Percentiles rank a stretch among this genome's conserved stretches.
Evolutionary conservation across 2,888 invertebrate species (phyloP).

Genomic region (Patella ulyssiponensis): DNA sequence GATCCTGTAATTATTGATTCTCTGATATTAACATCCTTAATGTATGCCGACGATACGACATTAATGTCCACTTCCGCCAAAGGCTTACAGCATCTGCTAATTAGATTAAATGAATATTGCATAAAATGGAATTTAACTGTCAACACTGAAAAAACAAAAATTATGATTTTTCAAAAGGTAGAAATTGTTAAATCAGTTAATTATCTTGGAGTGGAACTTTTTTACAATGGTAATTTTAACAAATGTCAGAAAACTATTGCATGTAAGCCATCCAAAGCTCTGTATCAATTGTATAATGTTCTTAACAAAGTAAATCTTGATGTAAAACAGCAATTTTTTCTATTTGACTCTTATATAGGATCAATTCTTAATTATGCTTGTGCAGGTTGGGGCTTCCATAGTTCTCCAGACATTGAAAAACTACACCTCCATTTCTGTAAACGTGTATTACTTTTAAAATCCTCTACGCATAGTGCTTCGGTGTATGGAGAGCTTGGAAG

Average conservation of each 20-base stretch:
- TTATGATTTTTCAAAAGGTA: too few relatives aligned
- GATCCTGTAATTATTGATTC: background rate
- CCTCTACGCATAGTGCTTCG: background rate
- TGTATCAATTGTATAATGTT: too few relatives aligned
- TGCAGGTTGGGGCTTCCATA: background rate
- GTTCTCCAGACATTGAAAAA: background rate
- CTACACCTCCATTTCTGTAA: constrained; percentile 1
- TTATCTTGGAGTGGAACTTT: too few relatives aligned
- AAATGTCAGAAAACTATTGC: too few relatives aligned
- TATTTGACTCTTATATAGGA: background rate
- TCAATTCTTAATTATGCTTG: background rate
- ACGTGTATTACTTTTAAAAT: background rate
- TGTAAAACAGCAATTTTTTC: background rate
- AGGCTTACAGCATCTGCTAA: background rate
- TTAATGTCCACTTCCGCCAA: background rate
- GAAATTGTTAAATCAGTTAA: too few relatives aligned
- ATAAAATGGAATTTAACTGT: background rate
- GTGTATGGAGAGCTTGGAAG: background rate
- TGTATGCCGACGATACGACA: background rate
- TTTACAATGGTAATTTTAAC: too few relatives aligned
- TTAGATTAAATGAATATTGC: background rate
- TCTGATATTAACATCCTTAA: background rate
- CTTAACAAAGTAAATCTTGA: background rate
- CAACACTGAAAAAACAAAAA: too few relatives aligned
- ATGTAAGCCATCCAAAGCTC: too few relatives aligned